phyloP scores from a whole-genome alignment of 1,140 invertebrate genomes.

The Vanessa tameamea region DNA sequence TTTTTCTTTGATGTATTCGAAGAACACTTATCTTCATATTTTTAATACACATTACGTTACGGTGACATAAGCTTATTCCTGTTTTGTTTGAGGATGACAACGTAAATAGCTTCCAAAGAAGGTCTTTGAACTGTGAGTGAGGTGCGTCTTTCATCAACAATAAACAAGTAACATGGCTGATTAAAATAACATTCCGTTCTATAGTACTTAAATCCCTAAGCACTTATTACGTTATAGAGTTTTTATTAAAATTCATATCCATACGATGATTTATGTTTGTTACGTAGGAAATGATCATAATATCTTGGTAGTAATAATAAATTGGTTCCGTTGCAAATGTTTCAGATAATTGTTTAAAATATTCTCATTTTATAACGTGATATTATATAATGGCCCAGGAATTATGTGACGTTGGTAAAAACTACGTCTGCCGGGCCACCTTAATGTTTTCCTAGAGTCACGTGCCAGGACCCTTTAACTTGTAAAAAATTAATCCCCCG shows the following conservation, averaged over 20 bases:
- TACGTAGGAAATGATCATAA: too few relatives aligned
- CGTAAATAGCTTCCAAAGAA: slow-evolving; percentile 15
- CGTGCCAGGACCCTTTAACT: background rate
- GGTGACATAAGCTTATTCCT: slow-evolving; percentile 3
- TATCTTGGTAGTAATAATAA: too few relatives aligned
- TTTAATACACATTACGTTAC: slow-evolving; percentile 9
- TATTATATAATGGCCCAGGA: background rate
- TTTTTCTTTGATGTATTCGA: background rate
- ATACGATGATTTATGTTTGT: too few relatives aligned
- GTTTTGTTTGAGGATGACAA: background rate
- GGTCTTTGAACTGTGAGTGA: slow-evolving; percentile 9
- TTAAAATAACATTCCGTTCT: background rate
- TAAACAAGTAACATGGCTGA: background rate
- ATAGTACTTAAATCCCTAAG: background rate
- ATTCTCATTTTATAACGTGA: background rate
- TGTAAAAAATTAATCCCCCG: background rate
- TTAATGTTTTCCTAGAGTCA: background rate
- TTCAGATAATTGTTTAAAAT: too few relatives aligned
- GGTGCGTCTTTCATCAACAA: background rate
- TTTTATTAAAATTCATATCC: background rate
- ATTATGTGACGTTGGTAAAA: background rate
- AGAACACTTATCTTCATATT: background rate
- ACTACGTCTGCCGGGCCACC: background rate
- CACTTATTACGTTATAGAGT: background rate
- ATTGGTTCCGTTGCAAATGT: too few relatives aligned